Base-by-base conservation (phyloP, 2,797 vertebrate species). In the Lacerta bilineata region DNA sequence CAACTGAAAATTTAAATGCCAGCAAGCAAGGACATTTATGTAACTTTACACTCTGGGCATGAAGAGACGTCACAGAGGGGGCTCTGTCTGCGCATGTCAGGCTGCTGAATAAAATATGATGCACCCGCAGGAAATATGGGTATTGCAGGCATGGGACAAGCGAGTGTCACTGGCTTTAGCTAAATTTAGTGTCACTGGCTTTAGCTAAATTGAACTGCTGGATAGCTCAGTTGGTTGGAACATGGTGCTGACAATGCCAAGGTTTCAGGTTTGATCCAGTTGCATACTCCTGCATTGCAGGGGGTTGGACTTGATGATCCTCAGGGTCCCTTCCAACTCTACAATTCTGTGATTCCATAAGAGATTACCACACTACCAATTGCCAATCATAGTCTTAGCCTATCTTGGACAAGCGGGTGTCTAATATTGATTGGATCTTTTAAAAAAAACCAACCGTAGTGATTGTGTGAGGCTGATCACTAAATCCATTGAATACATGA, bases 1-100 rank as follows among this genome's bases (percentile, higher is more conserved):
- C 96, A 97, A 97, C 96, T 96, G 96, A 96, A 95, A 97, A 97
- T 97, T 97, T 95, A 96, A 97, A 97, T 95, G 96, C 96, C 96
- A 97, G 95, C 66, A 88, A 97, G 95, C 95, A 93, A 96, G 96
- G 97, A 95, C 95, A 95, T 94, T 94, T 95, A 95, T 91, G 88
- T 95, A 97, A 96, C 96, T 97, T 95, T 95, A 95, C 94, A 93
- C 92, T 85, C 81, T 82, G 88, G 90, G 88, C 94, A 92, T 95
- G 90, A 94, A 95, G 95, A 93, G 80, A 93, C 92, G 91, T 86
- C 91, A 92, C 61, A 88, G 90, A 81, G 20, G 90, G 90, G 92
- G 91, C 87, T 81, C 88, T 92, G 90, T 88, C 89, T 90, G 81
- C 90, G 18, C 92, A 85, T 59, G 41, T 93, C 59, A 1, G 91